Evolutionary conservation across 2,797 vertebrate genomes (phyloP).

Genomic region (Echiichthys vipera): DNA sequence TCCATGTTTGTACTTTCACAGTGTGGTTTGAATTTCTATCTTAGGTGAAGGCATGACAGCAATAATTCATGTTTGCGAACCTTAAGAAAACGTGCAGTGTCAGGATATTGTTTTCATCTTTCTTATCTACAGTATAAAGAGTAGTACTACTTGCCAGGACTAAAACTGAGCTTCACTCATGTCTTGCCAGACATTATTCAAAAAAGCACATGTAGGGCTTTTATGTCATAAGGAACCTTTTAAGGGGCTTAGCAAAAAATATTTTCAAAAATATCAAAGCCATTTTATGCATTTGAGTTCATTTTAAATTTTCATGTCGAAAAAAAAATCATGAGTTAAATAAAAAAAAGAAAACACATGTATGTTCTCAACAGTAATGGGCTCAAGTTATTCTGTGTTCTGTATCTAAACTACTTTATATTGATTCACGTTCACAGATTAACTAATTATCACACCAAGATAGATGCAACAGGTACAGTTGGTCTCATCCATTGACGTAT

Average conservation of each 20-base stretch:
- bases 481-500: no score
- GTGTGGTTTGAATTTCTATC: conserved; percentile 62
- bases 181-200: conserved; percentile 71
- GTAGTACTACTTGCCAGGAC: conserved; percentile 50
- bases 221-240: conserved; percentile 49
- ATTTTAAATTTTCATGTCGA: no score
- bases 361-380: conserved; percentile 4
- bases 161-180: conserved; percentile 64
- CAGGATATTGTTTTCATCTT: conserved; percentile 63
- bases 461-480: conserved; percentile 25
- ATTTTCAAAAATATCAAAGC: conserved; percentile 35
- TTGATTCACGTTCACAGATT: conserved; percentile 29
- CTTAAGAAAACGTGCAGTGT: conserved; percentile 60
- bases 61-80: conserved; percentile 63
- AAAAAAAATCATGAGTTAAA: no score
- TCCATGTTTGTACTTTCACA: conserved; percentile 53
- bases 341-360: no score
- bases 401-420: conserved; percentile 7
- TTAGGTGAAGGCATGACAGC: conserved; percentile 47
- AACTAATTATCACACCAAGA: conserved; percentile 12
- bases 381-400: conserved; percentile 15
- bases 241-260: conserved; percentile 31
- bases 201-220: conserved; percentile 44
- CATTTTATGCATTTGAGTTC: conserved; percentile 19
- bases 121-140: conserved; percentile 67